These are phyloP conservation scores for Conger conger DNA, from an alignment of 2,113 vertebrate species.

Conservation along the genomic window DNA sequence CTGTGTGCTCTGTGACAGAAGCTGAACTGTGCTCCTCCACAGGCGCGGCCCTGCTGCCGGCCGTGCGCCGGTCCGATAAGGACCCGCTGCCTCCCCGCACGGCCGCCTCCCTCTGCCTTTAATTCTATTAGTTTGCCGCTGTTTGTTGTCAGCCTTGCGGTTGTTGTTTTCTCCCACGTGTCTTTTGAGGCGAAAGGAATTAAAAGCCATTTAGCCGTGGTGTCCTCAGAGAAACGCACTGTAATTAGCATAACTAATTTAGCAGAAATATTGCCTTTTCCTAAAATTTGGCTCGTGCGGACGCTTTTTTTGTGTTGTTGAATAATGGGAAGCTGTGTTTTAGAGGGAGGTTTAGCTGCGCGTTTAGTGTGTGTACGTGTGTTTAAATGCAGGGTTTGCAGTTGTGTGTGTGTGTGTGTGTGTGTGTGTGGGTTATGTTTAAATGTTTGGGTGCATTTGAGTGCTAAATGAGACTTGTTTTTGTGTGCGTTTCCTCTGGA, in stretches of 20 bases:
- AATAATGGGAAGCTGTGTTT: not conserved
- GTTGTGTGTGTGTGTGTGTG: conserved; percentile 27
- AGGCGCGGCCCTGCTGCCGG: not conserved
- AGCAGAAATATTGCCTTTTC: conserved; percentile 72
- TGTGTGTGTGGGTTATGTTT: conserved; percentile 26
- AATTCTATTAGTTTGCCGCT: conserved; percentile 37
- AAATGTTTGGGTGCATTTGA: conserved; percentile 49
- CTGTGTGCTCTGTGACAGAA: not conserved
- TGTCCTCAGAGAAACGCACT: conserved; percentile 64
- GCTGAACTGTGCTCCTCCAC: conserved; percentile 32
- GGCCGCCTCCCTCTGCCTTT: conserved; percentile 35
- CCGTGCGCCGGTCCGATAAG: conserved; percentile 54
- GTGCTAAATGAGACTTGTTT: conserved; percentile 52
- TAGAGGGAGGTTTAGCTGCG: not conserved
- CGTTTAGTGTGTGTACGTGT: not conserved
- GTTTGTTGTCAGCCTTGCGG: conserved; percentile 35
- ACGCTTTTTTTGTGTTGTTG: conserved; percentile 4
- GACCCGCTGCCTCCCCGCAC: conserved; percentile 39
- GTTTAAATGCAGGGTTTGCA: conserved; percentile 33
- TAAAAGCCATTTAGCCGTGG: conserved; percentile 72
- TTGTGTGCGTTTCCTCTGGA: conserved; percentile 48
- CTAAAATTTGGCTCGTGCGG: conserved; percentile 54
- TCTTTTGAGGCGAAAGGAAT: conserved; percentile 71
- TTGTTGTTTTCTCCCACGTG: conserved; percentile 50
- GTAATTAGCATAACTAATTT: conserved; percentile 80